Conservation (phyloP, 30 jellyfish, hydroid and myxozoan species). For the Turritopsis dohrnii region DNA sequence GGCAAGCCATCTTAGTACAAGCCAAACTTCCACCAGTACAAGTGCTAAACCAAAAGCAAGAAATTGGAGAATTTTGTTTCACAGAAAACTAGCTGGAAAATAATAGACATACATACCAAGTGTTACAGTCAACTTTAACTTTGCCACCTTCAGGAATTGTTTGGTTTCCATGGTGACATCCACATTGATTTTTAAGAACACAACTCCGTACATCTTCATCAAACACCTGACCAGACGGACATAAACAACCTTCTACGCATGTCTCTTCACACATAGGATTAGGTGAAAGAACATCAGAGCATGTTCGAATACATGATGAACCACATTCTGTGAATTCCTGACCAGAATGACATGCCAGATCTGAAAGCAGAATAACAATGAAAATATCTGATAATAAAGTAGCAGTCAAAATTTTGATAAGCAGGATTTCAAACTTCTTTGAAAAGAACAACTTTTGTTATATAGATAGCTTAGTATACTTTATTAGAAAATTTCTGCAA, state of each 20-base stretch:
- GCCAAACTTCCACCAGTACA: constrained; percentile 23
- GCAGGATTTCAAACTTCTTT: too few species aligned
- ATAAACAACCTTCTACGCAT: constrained; percentile 35
- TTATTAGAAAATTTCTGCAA: not conserved
- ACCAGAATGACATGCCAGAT: not conserved
- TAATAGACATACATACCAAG: constrained; percentile 9
- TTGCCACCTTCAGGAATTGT: constrained; percentile 11
- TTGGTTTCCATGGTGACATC: constrained; percentile 23
- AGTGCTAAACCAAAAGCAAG: not conserved
- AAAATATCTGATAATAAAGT: too few species aligned
- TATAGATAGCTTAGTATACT: not conserved
- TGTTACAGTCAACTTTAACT: constrained; percentile 28
- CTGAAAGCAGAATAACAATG: constrained; percentile 11
- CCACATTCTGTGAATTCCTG: constrained; percentile 24
- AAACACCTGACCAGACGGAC: constrained; percentile 36
- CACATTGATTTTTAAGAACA: constrained; percentile 29
- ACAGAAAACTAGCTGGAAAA: not conserved
- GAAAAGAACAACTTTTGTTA: not conserved
- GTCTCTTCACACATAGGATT: constrained; percentile 29
- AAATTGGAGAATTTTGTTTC: not conserved
- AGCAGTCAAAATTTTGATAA: too few species aligned
- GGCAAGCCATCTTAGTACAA: constrained; percentile 8
- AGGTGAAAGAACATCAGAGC: constrained; percentile 38
- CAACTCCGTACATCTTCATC: constrained; percentile 28
- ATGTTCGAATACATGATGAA: constrained; percentile 23